Percentiles rank a stretch among this genome's conserved stretches.
phyloP scores from a whole-genome alignment of 2,113 vertebrate species.

The Montifringilla adamsi region DNA sequence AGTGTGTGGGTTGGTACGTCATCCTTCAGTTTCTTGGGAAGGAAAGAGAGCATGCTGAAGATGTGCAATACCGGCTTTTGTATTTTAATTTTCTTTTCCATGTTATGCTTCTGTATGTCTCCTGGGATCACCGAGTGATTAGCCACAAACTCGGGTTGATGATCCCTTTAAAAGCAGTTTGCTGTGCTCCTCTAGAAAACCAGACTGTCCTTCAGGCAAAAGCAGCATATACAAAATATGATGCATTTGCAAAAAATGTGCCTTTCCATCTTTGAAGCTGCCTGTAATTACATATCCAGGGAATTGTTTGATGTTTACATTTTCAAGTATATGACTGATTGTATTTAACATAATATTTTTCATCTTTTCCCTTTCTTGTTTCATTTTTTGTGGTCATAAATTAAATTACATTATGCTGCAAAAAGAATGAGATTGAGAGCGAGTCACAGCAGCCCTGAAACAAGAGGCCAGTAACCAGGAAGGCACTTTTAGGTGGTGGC shows the following conservation, averaged over 20 bases:
- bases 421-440: neutral
- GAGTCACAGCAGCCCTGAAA: neutral
- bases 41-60: neutral
- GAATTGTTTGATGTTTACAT: slow-evolving; percentile 60
- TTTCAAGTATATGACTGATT: slow-evolving; percentile 4
- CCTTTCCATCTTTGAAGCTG: slow-evolving; percentile 53
- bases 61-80: neutral
- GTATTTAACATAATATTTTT: slow-evolving; percentile 49
- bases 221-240: neutral
- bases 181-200: neutral
- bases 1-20: neutral
- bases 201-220: slow-evolving; percentile 33
- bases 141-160: slow-evolving; percentile 6
- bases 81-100: neutral
- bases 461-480: neutral
- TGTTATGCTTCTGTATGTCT: neutral
- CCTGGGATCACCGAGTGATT: neutral
- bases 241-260: slow-evolving; percentile 26
- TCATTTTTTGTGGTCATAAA: slow-evolving; percentile 15
- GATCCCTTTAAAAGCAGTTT: slow-evolving; percentile 21
- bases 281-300: slow-evolving; percentile 53
- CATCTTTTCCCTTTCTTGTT: slow-evolving; percentile 34
- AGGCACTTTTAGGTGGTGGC: neutral
- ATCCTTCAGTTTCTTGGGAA: neutral
- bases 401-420: neutral